phyloP scores from a whole-genome alignment of 37 sponge, comb jelly and placozoan species.

The Petrosia ficiformis region DNA sequence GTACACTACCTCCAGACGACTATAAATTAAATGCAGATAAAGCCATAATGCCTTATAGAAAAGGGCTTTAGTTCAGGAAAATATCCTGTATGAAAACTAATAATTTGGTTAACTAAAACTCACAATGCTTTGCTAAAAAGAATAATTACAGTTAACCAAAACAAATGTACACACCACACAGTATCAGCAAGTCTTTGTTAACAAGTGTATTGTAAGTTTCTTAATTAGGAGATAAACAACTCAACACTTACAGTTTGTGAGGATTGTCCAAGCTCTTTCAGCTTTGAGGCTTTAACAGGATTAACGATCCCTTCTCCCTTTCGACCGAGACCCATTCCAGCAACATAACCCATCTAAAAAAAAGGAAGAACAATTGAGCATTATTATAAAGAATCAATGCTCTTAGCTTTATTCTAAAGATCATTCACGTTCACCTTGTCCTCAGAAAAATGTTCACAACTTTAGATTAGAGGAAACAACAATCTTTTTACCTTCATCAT shows the following conservation, averaged over 20 bases:
- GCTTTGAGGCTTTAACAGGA: constrained; percentile 74
- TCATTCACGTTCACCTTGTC: no score
- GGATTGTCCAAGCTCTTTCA: constrained; percentile 48
- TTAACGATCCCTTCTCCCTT: constrained; percentile 80
- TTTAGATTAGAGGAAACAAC: no score
- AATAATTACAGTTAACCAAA: not conserved
- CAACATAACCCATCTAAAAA: constrained; percentile 59
- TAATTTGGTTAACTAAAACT: not conserved
- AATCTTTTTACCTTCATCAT: no score
- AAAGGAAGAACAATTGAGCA: not conserved
- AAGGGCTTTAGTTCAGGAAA: not conserved
- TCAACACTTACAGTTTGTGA: constrained; percentile 31
- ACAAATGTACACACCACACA: no score
- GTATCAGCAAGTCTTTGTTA: no score
- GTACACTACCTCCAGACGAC: not conserved
- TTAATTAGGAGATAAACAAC: no score
- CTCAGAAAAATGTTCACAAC: no score
- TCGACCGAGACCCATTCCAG: constrained; percentile 50
- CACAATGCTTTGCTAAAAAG: no score
- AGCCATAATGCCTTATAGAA: no score
- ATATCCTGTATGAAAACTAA: not conserved
- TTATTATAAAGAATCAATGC: not conserved
- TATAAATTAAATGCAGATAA: no score
- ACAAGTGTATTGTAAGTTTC: no score
- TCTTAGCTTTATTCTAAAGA: no score